These are phyloP conservation scores for Lagorchestes hirsutus DNA, from an alignment of 2,797 vertebrate genomes.

Conservation along the genomic window DNA sequence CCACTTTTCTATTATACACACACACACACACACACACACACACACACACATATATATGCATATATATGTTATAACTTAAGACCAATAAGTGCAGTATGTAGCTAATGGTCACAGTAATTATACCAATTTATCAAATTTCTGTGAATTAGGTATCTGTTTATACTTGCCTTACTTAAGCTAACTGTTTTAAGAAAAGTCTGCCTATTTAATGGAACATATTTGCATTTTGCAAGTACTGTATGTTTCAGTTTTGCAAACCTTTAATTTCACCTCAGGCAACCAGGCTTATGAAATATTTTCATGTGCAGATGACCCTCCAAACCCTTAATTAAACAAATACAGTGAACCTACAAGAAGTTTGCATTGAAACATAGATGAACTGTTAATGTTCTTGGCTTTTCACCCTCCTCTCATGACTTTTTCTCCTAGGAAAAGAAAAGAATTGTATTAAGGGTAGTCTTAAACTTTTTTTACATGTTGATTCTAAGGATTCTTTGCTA, in stretches of 20 bases:
- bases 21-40: too few relatives aligned
- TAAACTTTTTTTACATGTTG: conserved; percentile 21
- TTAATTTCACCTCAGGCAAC: background rate
- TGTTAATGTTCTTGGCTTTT: background rate
- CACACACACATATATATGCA: too few relatives aligned
- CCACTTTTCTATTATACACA: conserved; percentile 9
- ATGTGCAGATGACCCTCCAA: background rate
- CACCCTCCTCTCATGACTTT: background rate
- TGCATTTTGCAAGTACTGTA: background rate
- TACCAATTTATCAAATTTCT: background rate
- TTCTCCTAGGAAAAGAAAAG: background rate
- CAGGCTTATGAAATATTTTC: background rate
- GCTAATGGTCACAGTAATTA: background rate
- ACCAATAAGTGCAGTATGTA: background rate
- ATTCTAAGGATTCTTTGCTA: background rate
- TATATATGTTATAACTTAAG: background rate
- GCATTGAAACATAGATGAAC: background rate
- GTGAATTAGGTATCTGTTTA: background rate
- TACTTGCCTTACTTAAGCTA: background rate
- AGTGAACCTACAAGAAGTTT: background rate
- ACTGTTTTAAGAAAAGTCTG: conserved; percentile 16
- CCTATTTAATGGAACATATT: background rate
- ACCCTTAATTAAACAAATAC: background rate
- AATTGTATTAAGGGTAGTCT: background rate
- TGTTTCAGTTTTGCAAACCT: background rate